phyloP scores from a whole-genome alignment of 2,113 vertebrate species.

The Rhineura floridana region DNA sequence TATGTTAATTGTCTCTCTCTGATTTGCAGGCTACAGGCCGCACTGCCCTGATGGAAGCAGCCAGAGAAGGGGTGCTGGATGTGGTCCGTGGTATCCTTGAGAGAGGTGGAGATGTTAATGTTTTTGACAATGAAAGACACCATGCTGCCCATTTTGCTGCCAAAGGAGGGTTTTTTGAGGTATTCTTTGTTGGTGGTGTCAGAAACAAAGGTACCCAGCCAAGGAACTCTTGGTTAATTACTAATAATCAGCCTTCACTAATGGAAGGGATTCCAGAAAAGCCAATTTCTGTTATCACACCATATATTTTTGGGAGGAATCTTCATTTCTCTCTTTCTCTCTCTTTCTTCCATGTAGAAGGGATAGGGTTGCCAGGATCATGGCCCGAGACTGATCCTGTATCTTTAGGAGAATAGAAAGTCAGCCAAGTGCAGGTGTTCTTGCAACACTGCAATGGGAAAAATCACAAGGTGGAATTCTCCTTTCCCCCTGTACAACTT shows the following conservation, averaged over 20 bases:
- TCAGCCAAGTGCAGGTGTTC: too few species aligned
- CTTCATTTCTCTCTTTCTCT: not conserved
- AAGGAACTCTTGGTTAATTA: constrained; percentile 30
- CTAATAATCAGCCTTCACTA: constrained; percentile 6
- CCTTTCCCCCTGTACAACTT: too few species aligned
- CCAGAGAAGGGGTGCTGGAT: constrained; percentile 78
- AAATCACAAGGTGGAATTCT: too few species aligned
- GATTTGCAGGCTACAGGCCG: constrained; percentile 82
- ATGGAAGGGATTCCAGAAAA: constrained; percentile 8
- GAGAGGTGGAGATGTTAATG: constrained; percentile 82
- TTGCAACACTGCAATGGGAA: too few species aligned
- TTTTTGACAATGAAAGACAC: constrained; percentile 78
- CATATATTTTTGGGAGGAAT: not conserved
- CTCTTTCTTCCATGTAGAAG: not conserved
- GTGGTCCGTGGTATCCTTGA: constrained; percentile 83
- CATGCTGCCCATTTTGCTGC: constrained; percentile 90
- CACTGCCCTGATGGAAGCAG: constrained; percentile 89
- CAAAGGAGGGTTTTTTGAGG: constrained; percentile 90
- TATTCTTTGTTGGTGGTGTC: constrained; percentile 47
- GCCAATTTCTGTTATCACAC: not conserved
- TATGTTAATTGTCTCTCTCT: not conserved
- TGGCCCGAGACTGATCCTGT: too few species aligned
- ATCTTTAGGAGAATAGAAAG: too few species aligned
- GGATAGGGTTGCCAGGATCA: too few species aligned
- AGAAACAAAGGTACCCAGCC: constrained; percentile 25